Evolutionary conservation across 2,888 invertebrate genomes (phyloP).

Genomic region (Matsumyia berberina): DNA sequence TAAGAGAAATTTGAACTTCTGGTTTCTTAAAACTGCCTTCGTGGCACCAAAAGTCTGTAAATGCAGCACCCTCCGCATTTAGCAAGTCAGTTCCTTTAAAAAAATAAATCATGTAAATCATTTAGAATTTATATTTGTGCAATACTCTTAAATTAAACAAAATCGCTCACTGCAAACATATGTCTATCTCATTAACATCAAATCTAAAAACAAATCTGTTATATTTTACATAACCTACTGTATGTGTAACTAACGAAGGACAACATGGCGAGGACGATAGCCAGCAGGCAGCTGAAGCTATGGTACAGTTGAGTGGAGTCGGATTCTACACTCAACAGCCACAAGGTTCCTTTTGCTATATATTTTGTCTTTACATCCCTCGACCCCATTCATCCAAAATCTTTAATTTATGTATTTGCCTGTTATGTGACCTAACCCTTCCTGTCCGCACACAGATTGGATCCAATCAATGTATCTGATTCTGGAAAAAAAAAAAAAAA

Average conservation of each 20-base stretch:
- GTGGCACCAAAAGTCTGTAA: too few species aligned
- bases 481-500: constrained; percentile 24
- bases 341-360: constrained; percentile 81
- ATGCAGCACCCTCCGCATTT: too few species aligned
- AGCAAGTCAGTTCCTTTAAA: too few species aligned
- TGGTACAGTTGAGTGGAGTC: constrained; percentile 89
- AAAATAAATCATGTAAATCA: too few species aligned
- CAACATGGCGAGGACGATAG: constrained; percentile 86
- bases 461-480: constrained; percentile 41
- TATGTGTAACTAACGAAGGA: constrained; percentile 81
- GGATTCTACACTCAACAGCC: constrained; percentile 87
- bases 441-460: constrained; percentile 50
- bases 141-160: neutral
- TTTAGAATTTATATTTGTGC: neutral
- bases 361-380: constrained; percentile 72
- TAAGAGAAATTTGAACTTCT: too few species aligned
- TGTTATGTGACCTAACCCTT: constrained; percentile 5
- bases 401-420: constrained; percentile 37
- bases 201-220: constrained; percentile 52
- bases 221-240: constrained; percentile 71
- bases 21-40: too few species aligned
- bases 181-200: constrained; percentile 37
- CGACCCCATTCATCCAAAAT: constrained; percentile 39
- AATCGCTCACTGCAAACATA: constrained; percentile 55
- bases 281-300: constrained; percentile 91